Conservation (phyloP, 2,797 vertebrate genomes). For the Falco novaeseelandiae region DNA sequence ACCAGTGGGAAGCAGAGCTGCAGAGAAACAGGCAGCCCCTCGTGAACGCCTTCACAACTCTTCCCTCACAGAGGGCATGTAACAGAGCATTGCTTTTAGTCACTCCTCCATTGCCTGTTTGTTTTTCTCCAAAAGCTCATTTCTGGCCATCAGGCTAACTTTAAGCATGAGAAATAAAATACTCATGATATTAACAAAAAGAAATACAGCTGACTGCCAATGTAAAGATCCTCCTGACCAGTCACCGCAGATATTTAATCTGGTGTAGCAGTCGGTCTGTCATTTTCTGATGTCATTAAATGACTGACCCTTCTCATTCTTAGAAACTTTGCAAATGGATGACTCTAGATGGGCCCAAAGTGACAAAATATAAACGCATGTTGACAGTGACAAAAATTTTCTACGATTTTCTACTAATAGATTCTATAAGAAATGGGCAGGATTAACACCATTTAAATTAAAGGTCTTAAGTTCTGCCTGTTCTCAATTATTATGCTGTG, state of each 20-base stretch:
- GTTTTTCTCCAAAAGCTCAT: background rate
- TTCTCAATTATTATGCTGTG: background rate
- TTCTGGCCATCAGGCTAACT: background rate
- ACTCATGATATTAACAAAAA: background rate
- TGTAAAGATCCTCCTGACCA: background rate
- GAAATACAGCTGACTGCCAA: background rate
- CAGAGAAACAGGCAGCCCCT: background rate
- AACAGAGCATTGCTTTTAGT: background rate
- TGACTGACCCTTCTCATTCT: background rate
- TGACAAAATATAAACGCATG: background rate
- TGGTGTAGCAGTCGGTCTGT: accelerated
- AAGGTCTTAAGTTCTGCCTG: background rate
- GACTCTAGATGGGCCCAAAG: background rate
- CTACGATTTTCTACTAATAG: background rate
- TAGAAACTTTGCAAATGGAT: background rate
- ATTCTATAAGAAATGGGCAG: background rate
- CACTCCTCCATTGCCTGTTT: background rate
- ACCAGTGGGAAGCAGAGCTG: background rate
- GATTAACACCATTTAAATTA: background rate
- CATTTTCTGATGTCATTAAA: background rate
- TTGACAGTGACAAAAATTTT: background rate
- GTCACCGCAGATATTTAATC: background rate
- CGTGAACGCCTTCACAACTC: background rate
- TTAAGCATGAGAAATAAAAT: background rate
- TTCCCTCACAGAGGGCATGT: background rate